These are phyloP conservation scores for Ectobius pallidus DNA, from an alignment of 2,888 invertebrate species.

Conservation along the genomic window DNA sequence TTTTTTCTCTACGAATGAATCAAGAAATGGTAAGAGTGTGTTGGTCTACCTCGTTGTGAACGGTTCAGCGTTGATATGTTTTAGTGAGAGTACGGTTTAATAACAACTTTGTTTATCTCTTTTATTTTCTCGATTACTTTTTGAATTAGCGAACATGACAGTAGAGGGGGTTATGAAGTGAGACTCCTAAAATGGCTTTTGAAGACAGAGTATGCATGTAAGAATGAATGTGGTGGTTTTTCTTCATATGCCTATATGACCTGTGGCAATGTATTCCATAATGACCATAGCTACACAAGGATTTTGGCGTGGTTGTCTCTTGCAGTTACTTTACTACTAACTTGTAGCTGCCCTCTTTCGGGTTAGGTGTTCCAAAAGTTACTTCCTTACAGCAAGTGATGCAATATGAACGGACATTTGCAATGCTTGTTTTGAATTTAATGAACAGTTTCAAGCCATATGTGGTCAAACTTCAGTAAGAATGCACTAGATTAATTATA, in stretches of 20 bases:
- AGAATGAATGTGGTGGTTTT: neutral
- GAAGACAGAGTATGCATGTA: neutral
- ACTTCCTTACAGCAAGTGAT: no score
- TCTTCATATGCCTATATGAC: neutral
- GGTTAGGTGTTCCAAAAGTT: no score
- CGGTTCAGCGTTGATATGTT: neutral
- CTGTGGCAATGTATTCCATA: neutral
- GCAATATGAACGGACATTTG: no score
- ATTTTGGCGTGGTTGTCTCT: no score
- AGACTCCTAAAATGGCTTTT: neutral
- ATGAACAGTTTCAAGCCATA: no score
- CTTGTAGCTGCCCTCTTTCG: no score
- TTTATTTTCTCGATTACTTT: neutral
- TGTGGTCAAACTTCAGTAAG: no score
- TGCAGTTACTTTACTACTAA: no score
- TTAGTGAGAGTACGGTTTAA: neutral
- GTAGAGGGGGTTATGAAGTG: neutral
- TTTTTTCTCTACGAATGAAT: neutral
- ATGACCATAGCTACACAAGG: no score
- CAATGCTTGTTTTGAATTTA: no score
- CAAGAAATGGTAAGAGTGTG: neutral
- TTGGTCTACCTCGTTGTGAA: neutral
- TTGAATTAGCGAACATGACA: neutral
- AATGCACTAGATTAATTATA: no score
- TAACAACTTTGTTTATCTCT: neutral